These are phyloP conservation scores for Phylloscopus whistleri DNA, from an alignment of 2,113 vertebrate species.

Conservation along the genomic window DNA sequence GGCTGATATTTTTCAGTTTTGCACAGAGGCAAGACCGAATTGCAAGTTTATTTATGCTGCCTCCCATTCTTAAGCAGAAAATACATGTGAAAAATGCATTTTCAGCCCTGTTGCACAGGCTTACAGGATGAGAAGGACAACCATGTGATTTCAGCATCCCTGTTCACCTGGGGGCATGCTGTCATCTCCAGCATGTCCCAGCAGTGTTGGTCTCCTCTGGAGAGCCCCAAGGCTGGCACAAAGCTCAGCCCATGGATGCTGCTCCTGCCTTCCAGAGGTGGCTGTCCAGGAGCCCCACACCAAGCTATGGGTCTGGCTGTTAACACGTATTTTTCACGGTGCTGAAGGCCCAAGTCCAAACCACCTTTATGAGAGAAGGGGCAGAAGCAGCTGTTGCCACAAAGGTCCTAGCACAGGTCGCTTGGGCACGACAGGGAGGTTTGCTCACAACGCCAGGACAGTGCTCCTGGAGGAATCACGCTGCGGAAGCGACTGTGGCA, in stretches of 20 bases:
- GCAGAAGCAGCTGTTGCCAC: not conserved
- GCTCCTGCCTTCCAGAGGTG: not conserved
- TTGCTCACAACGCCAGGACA: fast-evolving
- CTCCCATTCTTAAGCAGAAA: not conserved
- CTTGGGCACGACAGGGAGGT: fast-evolving
- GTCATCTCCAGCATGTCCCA: not conserved
- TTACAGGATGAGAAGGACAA: not conserved
- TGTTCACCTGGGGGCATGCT: not conserved
- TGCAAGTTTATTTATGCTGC: not conserved
- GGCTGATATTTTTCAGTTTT: slow-evolving; percentile 29
- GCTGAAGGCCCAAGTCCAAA: not conserved
- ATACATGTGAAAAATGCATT: not conserved
- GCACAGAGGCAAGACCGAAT: not conserved
- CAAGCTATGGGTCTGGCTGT: not conserved
- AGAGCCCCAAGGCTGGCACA: not conserved
- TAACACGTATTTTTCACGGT: fast-evolving
- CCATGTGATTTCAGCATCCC: fast-evolving
- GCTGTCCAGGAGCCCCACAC: not conserved
- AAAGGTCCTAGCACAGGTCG: not conserved
- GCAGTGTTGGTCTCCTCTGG: not conserved
- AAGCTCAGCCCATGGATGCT: fast-evolving
- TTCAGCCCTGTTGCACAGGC: not conserved
- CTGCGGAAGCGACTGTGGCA: fast-evolving
- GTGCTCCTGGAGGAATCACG: fast-evolving
- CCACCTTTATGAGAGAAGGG: fast-evolving